Percentiles rank a stretch among this genome's conserved stretches.
These are phyloP conservation scores for Anolis sagrei DNA, from an alignment of 2,113 vertebrate genomes.

Conservation along the genomic window DNA sequence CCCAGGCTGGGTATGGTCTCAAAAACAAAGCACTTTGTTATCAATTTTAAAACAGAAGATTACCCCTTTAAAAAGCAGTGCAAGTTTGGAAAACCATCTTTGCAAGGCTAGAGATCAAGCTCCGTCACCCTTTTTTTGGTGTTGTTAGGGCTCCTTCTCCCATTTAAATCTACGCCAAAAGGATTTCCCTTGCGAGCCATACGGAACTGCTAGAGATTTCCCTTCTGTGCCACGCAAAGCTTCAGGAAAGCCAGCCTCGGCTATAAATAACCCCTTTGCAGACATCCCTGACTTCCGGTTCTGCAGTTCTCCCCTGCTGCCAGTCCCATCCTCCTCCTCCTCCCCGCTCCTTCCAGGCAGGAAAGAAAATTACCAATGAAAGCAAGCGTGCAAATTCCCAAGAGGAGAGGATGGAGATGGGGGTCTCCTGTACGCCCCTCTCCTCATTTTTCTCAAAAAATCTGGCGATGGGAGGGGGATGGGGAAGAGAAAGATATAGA, in stretches of 20 bases:
- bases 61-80: not conserved
- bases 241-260: slow-evolving; percentile 28
- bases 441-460: not conserved
- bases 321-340: slow-evolving; percentile 9
- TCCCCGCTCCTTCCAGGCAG: not conserved
- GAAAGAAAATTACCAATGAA: not conserved
- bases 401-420: not conserved
- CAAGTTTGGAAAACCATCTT: not conserved
- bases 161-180: slow-evolving; percentile 31
- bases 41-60: not conserved
- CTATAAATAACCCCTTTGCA: slow-evolving; percentile 43
- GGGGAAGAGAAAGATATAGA: not conserved
- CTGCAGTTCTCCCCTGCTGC: slow-evolving; percentile 28
- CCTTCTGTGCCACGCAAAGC: slow-evolving; percentile 31
- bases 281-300: slow-evolving; percentile 41
- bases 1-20: not conserved
- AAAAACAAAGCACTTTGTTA: not conserved
- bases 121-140: not conserved
- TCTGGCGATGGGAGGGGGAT: not conserved
- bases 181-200: slow-evolving; percentile 38
- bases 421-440: not conserved
- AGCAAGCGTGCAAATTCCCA: slow-evolving; percentile 7
- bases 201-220: slow-evolving; percentile 40
- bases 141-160: not conserved
- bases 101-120: not conserved